These are phyloP conservation scores for Cryptus armator DNA, from an alignment of 2,888 invertebrate species.

Conservation along the genomic window DNA sequence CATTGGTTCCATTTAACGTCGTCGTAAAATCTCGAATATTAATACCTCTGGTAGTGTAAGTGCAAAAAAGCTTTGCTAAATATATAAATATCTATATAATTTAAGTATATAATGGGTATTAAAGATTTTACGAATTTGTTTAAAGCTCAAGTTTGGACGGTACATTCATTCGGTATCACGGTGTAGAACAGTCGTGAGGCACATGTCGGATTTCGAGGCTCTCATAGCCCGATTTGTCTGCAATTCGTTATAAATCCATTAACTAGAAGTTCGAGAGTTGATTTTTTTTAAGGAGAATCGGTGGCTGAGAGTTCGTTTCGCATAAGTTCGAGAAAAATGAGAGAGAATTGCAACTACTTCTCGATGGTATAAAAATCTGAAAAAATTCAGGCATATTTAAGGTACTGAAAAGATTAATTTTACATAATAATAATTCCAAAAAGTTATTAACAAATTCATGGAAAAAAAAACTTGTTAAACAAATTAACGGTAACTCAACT, in stretches of 20 bases:
- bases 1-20: constrained; percentile 55
- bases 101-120: constrained; percentile 1
- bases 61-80: constrained; percentile 39
- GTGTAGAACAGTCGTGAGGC: constrained; percentile 69
- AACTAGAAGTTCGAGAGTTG: neutral
- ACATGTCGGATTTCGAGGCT: constrained; percentile 76
- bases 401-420: too few relatives aligned
- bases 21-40: constrained; percentile 44
- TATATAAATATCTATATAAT: constrained; percentile 42
- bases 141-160: constrained; percentile 47
- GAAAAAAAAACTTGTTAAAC: too few relatives aligned
- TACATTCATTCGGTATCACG: constrained; percentile 47
- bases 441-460: too few relatives aligned
- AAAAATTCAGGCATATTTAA: too few relatives aligned
- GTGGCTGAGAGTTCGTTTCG: too few relatives aligned
- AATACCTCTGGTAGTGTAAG: constrained; percentile 39
- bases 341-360: too few relatives aligned
- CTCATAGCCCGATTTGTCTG: constrained; percentile 70
- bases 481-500: too few relatives aligned
- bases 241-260: constrained; percentile 17
- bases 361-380: too few relatives aligned
- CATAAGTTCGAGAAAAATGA: too few relatives aligned
- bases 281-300: too few relatives aligned
- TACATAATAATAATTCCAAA: too few relatives aligned
- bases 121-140: constrained; percentile 9